Conservation (phyloP, 1,140 invertebrate species). For the Phymastichus coffea region DNA sequence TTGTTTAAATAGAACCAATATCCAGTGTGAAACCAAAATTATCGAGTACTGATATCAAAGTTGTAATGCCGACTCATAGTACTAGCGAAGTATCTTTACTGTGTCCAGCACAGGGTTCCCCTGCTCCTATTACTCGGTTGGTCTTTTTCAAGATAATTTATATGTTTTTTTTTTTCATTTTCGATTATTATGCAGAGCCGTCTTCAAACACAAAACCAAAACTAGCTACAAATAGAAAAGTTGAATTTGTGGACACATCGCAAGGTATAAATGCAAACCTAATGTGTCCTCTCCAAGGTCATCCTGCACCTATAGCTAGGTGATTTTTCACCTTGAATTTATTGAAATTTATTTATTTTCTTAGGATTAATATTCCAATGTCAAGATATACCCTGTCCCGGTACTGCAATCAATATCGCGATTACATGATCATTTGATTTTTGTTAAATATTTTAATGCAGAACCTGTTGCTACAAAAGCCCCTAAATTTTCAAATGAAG, state of each 20-base stretch:
- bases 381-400: constrained; percentile 15
- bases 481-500: constrained; percentile 73
- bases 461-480: constrained; percentile 75
- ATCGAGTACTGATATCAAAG: constrained; percentile 52
- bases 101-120: constrained; percentile 71
- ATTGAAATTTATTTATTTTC: not conserved
- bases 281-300: constrained; percentile 65
- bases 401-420: not conserved
- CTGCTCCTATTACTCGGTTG: constrained; percentile 50
- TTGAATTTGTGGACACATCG: constrained; percentile 50
- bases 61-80: constrained; percentile 40
- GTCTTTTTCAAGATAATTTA: constrained; percentile 27
- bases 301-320: constrained; percentile 59
- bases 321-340: constrained; percentile 21
- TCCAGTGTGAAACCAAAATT: constrained; percentile 59
- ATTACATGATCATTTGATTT: no score
- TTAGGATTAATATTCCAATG: not conserved
- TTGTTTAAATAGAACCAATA: constrained; percentile 52
- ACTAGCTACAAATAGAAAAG: constrained; percentile 54
- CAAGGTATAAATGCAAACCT: constrained; percentile 35
- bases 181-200: no score
- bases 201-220: constrained; percentile 59
- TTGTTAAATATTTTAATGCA: constrained; percentile 56
- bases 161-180: constrained; percentile 28
- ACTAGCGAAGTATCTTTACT: constrained; percentile 59